Evolutionary conservation across 2,888 invertebrate species (phyloP), one percentile per base, ranked within the genome.

Genomic region (Tineola bisselliella): DNA sequence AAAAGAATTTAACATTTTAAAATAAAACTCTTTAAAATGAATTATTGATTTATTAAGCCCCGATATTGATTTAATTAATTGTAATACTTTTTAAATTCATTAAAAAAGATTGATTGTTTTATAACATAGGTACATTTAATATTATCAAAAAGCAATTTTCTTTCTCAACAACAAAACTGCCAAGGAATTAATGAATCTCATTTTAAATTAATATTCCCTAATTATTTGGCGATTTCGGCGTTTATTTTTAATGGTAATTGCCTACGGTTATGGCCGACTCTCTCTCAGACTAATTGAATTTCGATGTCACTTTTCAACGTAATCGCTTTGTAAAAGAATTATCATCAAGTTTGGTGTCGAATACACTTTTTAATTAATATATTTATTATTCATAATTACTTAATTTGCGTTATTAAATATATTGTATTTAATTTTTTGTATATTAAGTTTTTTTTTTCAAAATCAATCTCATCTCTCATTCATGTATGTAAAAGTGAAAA

Each of bases 221-320:
- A 58, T 58, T 33, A 58, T 54, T 54, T 54, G 25, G 18, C 25
- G 25, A 54, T 58, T 33, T 58, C 58, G n/a, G 19, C 58, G n/a
- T 58, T 58, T 58, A 58, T 58, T 58, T 58, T 58, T 58, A 58
- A 58, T 15, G 31, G 15, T 33, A 33, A 58, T 17, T 19, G 13
- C 58, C 58, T 15, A 10, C 33, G 58, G 58, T 33, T 58, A 31
- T 58, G 11, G 54, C 25, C 25, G 54, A 25, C 19, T 54, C 58
- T 31, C 33, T 31, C 30, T 33, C 19, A n/a, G 48, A 56, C 63
- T 67, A 67, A 67, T 67, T 64, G 64, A 65, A 64, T 67, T 64
- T 64, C 63, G 62, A 60, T 65, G 67, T 66, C 65, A 63, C 59
- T 58, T 58, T 19, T 12, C 56, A 30, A 30, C 30, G 56, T 56